These are phyloP conservation scores for Hemistola chrysoprasaria DNA, from an alignment of 2,888 invertebrate species.

Conservation along the genomic window DNA sequence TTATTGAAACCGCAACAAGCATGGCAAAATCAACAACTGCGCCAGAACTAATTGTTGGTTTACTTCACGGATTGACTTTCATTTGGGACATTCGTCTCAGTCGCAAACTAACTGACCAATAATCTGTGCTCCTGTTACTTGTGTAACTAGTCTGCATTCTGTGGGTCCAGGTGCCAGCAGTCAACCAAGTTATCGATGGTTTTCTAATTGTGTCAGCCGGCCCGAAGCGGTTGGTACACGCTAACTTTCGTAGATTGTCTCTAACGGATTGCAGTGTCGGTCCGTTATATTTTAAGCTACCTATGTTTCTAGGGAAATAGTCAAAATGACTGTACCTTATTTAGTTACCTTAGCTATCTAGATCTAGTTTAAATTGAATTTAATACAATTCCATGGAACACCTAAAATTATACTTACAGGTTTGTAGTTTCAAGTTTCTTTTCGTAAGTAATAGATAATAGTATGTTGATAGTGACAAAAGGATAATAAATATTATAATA, in stretches of 20 bases:
- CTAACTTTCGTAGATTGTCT: constrained; percentile 9
- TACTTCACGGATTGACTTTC: constrained; percentile 3
- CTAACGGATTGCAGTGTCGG: constrained; percentile 6
- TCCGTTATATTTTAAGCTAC: not conserved
- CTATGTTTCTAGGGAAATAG: too few species aligned
- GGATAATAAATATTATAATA: too few species aligned
- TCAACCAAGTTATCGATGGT: constrained; percentile 12
- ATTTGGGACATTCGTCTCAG: constrained; percentile 1
- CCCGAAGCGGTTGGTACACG: constrained; percentile 2
- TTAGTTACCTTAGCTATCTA: too few species aligned
- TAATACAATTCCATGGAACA: too few species aligned
- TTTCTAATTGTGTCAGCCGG: constrained; percentile 14
- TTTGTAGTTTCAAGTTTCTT: too few species aligned
- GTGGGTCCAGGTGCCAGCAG: constrained; percentile 1
- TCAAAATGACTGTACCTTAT: too few species aligned
- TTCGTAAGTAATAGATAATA: too few species aligned
- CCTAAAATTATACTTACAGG: too few species aligned
- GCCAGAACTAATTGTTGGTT: constrained; percentile 11
- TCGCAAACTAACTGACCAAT: not conserved
- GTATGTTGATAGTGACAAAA: too few species aligned
- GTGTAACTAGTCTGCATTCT: not conserved
- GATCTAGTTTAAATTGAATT: too few species aligned
- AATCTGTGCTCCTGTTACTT: not conserved
- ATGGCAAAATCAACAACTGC: constrained; percentile 4
- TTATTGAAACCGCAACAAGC: not conserved